phyloP scores from a whole-genome alignment of 2,113 vertebrate genomes.

The Cettia cetti region DNA sequence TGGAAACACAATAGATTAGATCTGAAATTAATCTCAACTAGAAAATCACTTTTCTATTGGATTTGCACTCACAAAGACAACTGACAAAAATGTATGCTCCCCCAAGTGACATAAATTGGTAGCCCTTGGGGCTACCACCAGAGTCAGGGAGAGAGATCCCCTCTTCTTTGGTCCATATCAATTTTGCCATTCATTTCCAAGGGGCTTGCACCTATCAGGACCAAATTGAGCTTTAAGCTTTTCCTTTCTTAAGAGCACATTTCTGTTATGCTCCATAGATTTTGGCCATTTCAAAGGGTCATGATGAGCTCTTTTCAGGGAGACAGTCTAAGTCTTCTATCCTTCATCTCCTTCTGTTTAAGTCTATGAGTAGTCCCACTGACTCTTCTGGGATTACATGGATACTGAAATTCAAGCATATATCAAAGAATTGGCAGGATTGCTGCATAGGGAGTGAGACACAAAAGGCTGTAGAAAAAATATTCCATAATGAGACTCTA shows the following conservation, averaged over 20 bases:
- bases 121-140: background rate
- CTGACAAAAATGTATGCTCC: background rate
- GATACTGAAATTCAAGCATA: background rate
- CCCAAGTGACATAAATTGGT: background rate
- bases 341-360: background rate
- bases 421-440: background rate
- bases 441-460: background rate
- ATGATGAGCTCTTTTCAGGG: background rate
- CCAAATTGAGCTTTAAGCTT: background rate
- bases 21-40: constrained; percentile 12
- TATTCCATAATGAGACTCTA: background rate
- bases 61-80: background rate
- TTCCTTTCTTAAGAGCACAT: background rate
- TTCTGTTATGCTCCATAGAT: background rate
- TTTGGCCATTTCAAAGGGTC: background rate
- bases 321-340: background rate
- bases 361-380: background rate
- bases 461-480: background rate
- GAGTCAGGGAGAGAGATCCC: background rate
- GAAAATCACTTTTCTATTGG: background rate
- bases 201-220: background rate
- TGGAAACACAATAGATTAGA: constrained; percentile 7
- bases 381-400: background rate
- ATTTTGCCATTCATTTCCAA: background rate
- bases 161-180: background rate